These are phyloP conservation scores for Panthera tigris DNA, from an alignment of 2,113 vertebrate species.

Conservation along the genomic window DNA sequence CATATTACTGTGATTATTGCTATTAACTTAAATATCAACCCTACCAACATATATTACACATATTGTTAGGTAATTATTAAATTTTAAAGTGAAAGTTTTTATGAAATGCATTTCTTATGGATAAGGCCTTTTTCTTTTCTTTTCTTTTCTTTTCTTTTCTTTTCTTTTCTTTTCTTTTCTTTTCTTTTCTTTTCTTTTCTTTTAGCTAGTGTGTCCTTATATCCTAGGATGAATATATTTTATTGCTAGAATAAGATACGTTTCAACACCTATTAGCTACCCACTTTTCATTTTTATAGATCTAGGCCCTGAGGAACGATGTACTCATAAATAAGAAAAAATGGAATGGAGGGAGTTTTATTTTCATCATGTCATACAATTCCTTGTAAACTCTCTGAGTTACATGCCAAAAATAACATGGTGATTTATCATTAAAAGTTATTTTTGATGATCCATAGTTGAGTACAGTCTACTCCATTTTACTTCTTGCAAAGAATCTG, in stretches of 20 bases:
- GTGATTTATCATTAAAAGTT: neutral
- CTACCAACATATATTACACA: neutral
- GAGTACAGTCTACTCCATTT: neutral
- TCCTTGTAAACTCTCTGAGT: neutral
- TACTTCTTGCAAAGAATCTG: neutral
- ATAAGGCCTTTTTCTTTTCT: neutral
- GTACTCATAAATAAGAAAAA: neutral
- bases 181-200: neutral
- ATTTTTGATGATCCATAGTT: neutral
- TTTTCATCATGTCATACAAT: neutral
- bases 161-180: neutral
- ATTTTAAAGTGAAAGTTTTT: neutral
- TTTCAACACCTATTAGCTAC: neutral
- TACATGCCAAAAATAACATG: neutral
- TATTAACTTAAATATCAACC: neutral
- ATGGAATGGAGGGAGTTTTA: neutral
- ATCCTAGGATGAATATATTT: neutral
- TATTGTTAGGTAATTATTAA: slow-evolving; percentile 11
- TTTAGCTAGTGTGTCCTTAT: neutral
- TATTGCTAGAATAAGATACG: neutral
- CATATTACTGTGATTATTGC: neutral
- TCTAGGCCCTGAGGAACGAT: neutral
- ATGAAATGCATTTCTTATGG: neutral
- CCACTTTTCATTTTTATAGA: slow-evolving; percentile 33
- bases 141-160: no score